A percentile compares a stretch with the other conserved stretches of the same genome.
Conservation (phyloP, 2,113 vertebrate genomes). For the Chionomys nivalis region DNA sequence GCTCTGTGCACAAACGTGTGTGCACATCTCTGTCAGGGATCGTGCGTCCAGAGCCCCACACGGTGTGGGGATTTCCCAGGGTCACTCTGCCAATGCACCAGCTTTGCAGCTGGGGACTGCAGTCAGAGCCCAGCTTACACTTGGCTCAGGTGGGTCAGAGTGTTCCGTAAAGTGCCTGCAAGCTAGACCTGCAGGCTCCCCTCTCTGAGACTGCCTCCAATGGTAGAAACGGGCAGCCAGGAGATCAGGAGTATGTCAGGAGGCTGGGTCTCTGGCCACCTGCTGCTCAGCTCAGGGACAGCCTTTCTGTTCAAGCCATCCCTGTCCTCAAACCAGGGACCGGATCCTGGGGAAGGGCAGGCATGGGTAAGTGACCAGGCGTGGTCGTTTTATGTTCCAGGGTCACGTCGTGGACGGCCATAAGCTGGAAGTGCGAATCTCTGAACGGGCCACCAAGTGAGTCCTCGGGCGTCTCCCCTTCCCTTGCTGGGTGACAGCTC, state of each 20-base stretch:
- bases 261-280: background rate
- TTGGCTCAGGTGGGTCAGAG: fast-evolving
- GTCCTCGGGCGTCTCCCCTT: background rate
- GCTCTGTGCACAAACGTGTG: fast-evolving
- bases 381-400: slow-evolving; percentile 78
- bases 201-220: background rate
- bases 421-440: slow-evolving; percentile 94
- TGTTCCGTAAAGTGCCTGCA: background rate
- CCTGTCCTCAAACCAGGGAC: fast-evolving
- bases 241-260: background rate
- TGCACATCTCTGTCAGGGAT: background rate
- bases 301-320: background rate
- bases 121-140: background rate
- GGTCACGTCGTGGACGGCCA: slow-evolving; percentile 92
- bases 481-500: fast-evolving
- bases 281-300: fast-evolving
- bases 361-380: fast-evolving
- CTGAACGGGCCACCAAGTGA: slow-evolving; percentile 93
- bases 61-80: background rate
- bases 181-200: background rate
- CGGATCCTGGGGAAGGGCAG: fast-evolving
- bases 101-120: background rate
- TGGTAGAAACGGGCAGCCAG: fast-evolving
- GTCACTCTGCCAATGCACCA: background rate
- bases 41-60: fast-evolving